These are phyloP conservation scores for Crocallis elinguaria DNA, from an alignment of 2,888 invertebrate genomes.

Conservation along the genomic window DNA sequence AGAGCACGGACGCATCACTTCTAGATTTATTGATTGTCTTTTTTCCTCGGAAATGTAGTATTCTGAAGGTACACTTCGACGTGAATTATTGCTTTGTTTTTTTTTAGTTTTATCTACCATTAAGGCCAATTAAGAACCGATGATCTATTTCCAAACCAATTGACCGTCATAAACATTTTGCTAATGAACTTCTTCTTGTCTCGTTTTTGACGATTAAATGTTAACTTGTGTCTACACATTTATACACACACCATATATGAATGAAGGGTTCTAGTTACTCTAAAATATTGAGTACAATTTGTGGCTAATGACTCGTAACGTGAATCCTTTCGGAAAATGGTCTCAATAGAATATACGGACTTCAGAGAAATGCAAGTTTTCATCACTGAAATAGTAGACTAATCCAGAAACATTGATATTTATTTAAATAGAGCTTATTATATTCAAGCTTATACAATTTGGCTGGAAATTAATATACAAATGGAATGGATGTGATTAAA, in stretches of 20 bases:
- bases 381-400: conserved; percentile 13
- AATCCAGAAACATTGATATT: not conserved
- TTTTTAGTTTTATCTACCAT: conserved; percentile 25
- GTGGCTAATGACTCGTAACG: conserved; percentile 36
- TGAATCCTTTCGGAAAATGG: conserved; percentile 27
- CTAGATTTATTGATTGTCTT: conserved; percentile 72
- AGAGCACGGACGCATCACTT: conserved; percentile 74
- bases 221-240: not conserved
- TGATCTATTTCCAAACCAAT: too few species aligned
- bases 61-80: conserved; percentile 55
- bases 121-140: conserved; percentile 4
- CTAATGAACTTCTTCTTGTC: too few species aligned
- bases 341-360: conserved; percentile 21
- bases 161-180: not conserved
- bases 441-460: not conserved
- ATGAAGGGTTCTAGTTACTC: conserved; percentile 2
- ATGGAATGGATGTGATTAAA: not conserved
- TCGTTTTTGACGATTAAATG: not conserved
- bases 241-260: not conserved
- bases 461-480: not conserved
- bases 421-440: not conserved
- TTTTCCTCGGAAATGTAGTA: conserved; percentile 55
- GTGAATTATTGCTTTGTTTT: conserved; percentile 43
- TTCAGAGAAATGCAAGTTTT: conserved; percentile 13
- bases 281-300: conserved; percentile 33